Evolutionary conservation across 2,797 vertebrate species (phyloP).

Genomic region (Chloroceryle inda): DNA sequence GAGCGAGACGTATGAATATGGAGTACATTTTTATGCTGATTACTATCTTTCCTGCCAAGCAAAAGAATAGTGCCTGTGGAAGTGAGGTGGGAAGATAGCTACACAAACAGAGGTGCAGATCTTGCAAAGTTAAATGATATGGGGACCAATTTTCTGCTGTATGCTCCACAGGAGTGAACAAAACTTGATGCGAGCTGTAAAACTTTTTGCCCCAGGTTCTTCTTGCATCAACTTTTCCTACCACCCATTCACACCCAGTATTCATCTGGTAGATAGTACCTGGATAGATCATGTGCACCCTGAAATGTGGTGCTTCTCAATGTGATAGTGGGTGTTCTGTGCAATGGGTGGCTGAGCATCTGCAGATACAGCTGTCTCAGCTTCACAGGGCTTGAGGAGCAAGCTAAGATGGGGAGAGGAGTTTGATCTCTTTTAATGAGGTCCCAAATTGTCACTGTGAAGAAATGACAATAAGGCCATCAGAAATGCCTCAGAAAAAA

Average conservation of each 20-base stretch:
- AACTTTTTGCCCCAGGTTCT: neutral
- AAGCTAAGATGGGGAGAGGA: neutral
- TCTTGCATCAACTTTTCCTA: neutral
- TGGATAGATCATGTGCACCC: neutral
- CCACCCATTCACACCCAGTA: neutral
- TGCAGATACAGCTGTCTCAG: neutral
- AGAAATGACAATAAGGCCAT: neutral
- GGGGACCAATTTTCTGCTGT: neutral
- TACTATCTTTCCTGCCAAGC: constrained; percentile 9
- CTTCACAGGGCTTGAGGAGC: neutral
- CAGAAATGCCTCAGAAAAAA: neutral
- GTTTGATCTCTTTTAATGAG: neutral
- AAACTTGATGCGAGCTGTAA: neutral
- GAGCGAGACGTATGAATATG: neutral
- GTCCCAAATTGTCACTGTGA: neutral
- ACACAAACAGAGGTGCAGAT: neutral
- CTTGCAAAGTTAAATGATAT: neutral
- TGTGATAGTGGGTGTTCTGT: neutral
- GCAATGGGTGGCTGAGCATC: neutral
- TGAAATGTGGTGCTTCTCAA: neutral
- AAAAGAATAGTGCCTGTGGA: neutral
- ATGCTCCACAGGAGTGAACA: fast-evolving
- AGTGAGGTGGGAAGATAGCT: neutral
- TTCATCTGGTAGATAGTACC: fast-evolving
- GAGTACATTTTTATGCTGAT: constrained; percentile 25